These are phyloP conservation scores for Drosophila antonietae DNA, from an alignment of 2,888 invertebrate species.

Conservation along the genomic window DNA sequence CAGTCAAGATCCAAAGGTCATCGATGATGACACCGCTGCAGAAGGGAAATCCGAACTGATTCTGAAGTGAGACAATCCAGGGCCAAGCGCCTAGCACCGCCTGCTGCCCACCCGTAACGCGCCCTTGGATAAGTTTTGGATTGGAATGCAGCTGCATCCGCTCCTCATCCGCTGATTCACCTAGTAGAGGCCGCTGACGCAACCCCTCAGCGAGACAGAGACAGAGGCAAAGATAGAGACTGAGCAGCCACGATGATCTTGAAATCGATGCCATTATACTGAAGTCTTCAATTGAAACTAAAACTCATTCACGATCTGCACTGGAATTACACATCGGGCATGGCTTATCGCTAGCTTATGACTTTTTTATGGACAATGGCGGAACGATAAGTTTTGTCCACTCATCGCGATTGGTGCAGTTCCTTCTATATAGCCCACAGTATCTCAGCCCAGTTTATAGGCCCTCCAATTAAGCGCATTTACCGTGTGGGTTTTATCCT, in stretches of 20 bases:
- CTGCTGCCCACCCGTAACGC: constrained; percentile 61
- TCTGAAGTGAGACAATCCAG: constrained; percentile 79
- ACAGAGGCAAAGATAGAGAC: constrained; percentile 2
- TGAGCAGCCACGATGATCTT: constrained; percentile 25
- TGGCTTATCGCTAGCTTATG: constrained; percentile 52
- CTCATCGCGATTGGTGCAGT: constrained; percentile 3
- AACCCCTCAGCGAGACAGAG: constrained; percentile 28
- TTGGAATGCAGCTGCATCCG: not conserved
- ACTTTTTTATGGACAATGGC: constrained; percentile 43
- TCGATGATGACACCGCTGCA: constrained; percentile 77
- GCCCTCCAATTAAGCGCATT: constrained; percentile 46
- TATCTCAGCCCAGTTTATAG: constrained; percentile 19
- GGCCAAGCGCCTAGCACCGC: constrained; percentile 66
- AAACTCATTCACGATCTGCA: constrained; percentile 27
- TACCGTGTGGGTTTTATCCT: constrained; percentile 64
- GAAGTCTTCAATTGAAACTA: constrained; percentile 54
- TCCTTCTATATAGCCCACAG: constrained; percentile 34
- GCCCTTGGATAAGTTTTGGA: constrained; percentile 32
- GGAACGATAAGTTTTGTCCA: constrained; percentile 45
- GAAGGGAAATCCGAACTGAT: constrained; percentile 57
- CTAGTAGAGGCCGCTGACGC: constrained; percentile 52
- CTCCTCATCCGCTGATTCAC: constrained; percentile 24
- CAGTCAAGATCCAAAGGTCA: constrained; percentile 70
- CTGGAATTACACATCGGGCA: constrained; percentile 58
- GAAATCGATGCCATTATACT: constrained; percentile 52